Percentiles rank a stretch among this genome's conserved stretches.
Evolutionary conservation across 2,797 vertebrate genomes (phyloP).

Genomic region (Hipposideros larvatus): DNA sequence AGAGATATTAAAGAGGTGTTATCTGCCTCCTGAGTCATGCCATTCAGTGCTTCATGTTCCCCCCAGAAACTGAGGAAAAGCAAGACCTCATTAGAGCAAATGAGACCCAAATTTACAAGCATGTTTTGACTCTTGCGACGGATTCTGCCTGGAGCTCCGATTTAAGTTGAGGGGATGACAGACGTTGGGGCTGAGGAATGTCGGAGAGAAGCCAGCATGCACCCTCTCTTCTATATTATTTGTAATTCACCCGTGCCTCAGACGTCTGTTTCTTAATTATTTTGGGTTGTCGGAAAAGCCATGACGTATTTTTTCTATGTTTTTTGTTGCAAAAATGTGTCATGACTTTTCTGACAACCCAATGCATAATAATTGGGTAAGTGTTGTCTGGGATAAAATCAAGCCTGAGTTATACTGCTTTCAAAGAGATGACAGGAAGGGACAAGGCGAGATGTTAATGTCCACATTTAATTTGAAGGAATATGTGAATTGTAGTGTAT

Average conservation of each 20-base stretch:
- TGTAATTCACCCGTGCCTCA: neutral
- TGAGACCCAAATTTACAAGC: constrained; percentile 22
- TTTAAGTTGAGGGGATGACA: neutral
- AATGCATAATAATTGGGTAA: neutral
- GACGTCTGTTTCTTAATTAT: neutral
- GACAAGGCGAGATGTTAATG: neutral
- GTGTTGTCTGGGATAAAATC: neutral
- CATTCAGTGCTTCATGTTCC: constrained; percentile 9
- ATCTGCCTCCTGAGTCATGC: constrained; percentile 1
- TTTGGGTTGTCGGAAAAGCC: no score
- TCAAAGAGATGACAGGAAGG: neutral
- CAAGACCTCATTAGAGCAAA: constrained; percentile 55
- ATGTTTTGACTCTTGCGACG: neutral
- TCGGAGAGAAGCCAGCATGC: neutral
- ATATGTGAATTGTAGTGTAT: neutral
- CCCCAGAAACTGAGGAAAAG: neutral
- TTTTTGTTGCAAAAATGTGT: no score
- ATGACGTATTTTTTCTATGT: no score
- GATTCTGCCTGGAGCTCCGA: neutral
- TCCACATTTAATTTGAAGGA: constrained; percentile 10
- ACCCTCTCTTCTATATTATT: neutral
- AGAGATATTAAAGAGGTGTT: constrained; percentile 31
- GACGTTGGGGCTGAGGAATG: neutral
- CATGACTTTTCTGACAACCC: no score
- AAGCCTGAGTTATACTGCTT: neutral